Percentiles rank a stretch among this genome's conserved stretches.
Conservation (phyloP, 2,797 vertebrate species). For the Myotis myotis region DNA sequence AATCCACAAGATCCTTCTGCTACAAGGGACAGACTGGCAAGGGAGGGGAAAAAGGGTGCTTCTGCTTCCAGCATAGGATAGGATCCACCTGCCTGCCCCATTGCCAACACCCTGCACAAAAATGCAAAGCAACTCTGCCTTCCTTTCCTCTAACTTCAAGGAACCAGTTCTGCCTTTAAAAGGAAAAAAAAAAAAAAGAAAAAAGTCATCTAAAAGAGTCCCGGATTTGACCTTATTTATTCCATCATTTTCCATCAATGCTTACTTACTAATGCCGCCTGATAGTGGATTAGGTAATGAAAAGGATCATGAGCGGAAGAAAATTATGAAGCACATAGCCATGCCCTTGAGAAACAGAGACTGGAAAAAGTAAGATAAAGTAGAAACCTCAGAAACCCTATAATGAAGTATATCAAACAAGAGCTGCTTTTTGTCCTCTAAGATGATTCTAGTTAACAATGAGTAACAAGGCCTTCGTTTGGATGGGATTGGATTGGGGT, state of each 20-base stretch:
- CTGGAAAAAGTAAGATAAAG: neutral
- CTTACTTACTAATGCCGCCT: slow-evolving; percentile 15
- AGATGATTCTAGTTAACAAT: slow-evolving; percentile 8
- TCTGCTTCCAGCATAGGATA: neutral
- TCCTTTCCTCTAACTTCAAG: neutral
- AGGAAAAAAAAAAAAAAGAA: neutral
- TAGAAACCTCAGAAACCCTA: neutral
- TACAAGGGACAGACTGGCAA: neutral
- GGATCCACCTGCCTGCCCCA: neutral
- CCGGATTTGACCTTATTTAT: neutral
- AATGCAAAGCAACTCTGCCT: neutral
- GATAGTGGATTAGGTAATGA: slow-evolving; percentile 35
- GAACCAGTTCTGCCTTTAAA: neutral
- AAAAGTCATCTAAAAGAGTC: neutral
- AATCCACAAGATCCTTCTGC: neutral
- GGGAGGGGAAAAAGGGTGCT: neutral
- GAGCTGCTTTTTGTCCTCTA: neutral
- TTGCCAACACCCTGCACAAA: neutral
- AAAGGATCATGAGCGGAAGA: slow-evolving; percentile 3
- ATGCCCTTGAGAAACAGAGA: slow-evolving; percentile 23
- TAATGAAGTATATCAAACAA: neutral
- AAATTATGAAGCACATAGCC: slow-evolving; percentile 9
- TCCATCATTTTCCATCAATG: slow-evolving; percentile 38
- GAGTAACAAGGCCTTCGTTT: neutral
- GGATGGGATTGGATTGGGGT: neutral